These are phyloP conservation scores for Diadegma fenestrale DNA, from an alignment of 2,888 invertebrate species.

Conservation along the genomic window DNA sequence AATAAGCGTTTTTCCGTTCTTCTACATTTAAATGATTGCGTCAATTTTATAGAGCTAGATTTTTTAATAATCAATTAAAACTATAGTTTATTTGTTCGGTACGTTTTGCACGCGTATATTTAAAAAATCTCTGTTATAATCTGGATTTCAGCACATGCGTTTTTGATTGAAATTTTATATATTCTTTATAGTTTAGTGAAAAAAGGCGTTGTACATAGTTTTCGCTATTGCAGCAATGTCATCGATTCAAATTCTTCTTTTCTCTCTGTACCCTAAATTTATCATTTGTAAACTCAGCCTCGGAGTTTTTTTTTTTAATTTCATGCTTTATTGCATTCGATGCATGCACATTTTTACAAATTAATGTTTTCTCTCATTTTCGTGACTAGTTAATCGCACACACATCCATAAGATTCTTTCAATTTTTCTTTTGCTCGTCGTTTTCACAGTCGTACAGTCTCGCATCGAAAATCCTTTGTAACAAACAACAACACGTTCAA, in stretches of 20 bases:
- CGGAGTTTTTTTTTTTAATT: constrained; percentile 11
- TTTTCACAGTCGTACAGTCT: constrained; percentile 34
- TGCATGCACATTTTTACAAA: constrained; percentile 9
- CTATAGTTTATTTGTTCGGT: constrained; percentile 33
- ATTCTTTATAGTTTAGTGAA: constrained; percentile 3
- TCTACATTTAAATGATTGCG: constrained; percentile 52
- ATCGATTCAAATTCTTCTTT: constrained; percentile 4
- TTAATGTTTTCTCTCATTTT: background rate
- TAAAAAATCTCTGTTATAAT: constrained; percentile 3
- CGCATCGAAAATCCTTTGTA: constrained; percentile 66
- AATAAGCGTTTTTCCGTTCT: constrained; percentile 57
- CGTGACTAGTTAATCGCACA: constrained; percentile 52
- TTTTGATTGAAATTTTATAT: background rate
- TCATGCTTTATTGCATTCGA: constrained; percentile 39
- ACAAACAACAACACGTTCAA: constrained; percentile 77
- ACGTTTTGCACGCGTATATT: constrained; percentile 19
- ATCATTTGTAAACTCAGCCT: background rate
- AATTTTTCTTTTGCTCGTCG: constrained; percentile 14
- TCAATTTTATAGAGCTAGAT: constrained; percentile 17
- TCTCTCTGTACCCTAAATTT: background rate
- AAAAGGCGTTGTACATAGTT: constrained; percentile 51
- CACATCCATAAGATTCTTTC: background rate
- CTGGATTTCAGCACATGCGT: constrained; percentile 35
- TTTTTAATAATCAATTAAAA: constrained; percentile 27
- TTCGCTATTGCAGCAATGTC: constrained; percentile 56